Conservation (phyloP, 92 coral and sea anemone species). For the Epizoanthus rinbou region DNA sequence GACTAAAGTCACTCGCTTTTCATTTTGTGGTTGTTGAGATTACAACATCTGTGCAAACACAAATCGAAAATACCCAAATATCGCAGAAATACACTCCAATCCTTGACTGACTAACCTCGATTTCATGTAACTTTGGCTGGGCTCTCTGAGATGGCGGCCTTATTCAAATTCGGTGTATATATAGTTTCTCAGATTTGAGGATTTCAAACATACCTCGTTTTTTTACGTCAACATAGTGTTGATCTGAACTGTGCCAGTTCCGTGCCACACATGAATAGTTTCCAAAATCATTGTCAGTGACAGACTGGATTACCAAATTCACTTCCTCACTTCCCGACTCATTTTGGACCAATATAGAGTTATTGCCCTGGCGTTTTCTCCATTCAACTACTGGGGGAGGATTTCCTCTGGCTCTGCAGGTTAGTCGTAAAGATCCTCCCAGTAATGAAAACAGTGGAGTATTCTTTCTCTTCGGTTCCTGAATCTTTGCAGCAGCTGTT, state of each 20-base stretch:
- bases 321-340: constrained; percentile 34
- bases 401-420: constrained; percentile 73
- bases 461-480: neutral
- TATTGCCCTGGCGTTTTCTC: constrained; percentile 43
- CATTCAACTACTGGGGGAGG: constrained; percentile 72
- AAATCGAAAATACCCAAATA: too few relatives aligned
- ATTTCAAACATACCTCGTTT: neutral
- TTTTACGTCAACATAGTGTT: constrained; percentile 7
- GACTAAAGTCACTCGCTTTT: too few relatives aligned
- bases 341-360: neutral
- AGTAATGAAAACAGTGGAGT: constrained; percentile 12
- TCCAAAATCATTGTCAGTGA: constrained; percentile 59
- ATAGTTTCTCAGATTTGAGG: too few relatives aligned
- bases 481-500: constrained; percentile 24
- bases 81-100: too few relatives aligned
- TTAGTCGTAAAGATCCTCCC: constrained; percentile 39
- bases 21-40: too few relatives aligned
- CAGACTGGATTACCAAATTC: constrained; percentile 38
- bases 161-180: too few relatives aligned
- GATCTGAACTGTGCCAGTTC: constrained; percentile 43
- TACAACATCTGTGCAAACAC: too few relatives aligned
- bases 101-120: too few relatives aligned
- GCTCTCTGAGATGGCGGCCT: too few relatives aligned
- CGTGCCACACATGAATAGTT: constrained; percentile 69
- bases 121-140: too few relatives aligned